phyloP scores from a whole-genome alignment of 2,888 invertebrate species.

The Tortricodes alternella region DNA sequence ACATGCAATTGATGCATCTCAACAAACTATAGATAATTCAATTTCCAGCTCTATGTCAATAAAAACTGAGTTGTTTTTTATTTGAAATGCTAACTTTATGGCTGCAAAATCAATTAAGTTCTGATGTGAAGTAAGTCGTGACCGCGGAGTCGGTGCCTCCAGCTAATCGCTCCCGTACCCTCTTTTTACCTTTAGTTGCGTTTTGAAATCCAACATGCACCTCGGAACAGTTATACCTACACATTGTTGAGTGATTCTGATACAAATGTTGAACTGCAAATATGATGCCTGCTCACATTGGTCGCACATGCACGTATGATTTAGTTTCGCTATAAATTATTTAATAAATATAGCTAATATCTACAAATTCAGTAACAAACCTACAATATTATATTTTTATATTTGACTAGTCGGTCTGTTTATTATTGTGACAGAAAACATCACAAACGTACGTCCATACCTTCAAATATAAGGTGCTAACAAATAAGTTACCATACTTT shows the following conservation, averaged over 20 bases:
- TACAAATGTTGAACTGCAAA: neutral
- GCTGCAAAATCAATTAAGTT: conserved; percentile 54
- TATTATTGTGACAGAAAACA: no score
- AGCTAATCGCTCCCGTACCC: conserved; percentile 76
- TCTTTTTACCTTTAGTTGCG: conserved; percentile 46
- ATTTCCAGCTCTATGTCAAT: conserved; percentile 41
- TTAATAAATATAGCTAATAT: no score
- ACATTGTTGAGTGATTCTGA: conserved; percentile 15
- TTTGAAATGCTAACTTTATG: conserved; percentile 41
- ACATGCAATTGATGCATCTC: conserved; percentile 36
- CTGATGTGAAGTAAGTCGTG: conserved; percentile 69
- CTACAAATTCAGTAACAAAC: no score
- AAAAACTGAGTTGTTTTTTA: conserved; percentile 41
- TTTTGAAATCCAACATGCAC: conserved; percentile 25
- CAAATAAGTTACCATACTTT: no score
- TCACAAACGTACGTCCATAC: no score
- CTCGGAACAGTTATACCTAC: neutral
- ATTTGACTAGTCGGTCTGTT: no score
- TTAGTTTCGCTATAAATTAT: no score
- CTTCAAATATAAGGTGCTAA: no score
- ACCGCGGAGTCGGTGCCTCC: conserved; percentile 64
- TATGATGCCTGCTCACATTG: neutral
- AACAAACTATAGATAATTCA: conserved; percentile 39
- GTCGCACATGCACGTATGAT: no score
- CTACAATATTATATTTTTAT: no score